Evolutionary conservation across 2,888 invertebrate genomes (phyloP), one percentile per base, ranked within the genome.

Genomic region (Drosophila rellima): DNA sequence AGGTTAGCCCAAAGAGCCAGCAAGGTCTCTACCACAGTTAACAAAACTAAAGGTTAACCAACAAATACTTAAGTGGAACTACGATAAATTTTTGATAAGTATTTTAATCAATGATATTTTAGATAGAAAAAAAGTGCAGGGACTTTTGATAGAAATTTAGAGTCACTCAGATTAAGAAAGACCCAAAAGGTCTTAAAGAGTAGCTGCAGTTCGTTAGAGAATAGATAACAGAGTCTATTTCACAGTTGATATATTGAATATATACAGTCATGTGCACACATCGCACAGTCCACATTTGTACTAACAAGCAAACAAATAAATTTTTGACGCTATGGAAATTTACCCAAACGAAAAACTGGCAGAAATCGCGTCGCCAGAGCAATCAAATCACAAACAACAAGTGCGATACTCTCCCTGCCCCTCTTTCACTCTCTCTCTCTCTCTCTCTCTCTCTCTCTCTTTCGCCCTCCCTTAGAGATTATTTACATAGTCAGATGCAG

Each of bases 251-350:
- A 33, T 33, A 56, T 45, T 29, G 8, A 56, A 29, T 50, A 42
- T 13, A 26, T 33, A 56, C 2, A 26, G 18, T 35, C 15, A 29
- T n/a, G 55, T 26, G 20, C 31, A 57, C 45, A 61, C 29, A 56
- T 39, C 54, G 59, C 55, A 60, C 59, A 59, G 31, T 56, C 23
- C 47, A 26, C 29, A 39, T 66, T 48, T 47, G 57, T 57, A 61
- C 63, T 54, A 67, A 61, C 60, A 73, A 72, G 57, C 55, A 88
- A 82, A 82, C 74, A 82, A 80, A 75, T 70, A 74, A 71, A 78
- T 64, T 73, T 77, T 74, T 68, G 79, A 85, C 62, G 79, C 73
- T 82, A 81, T 89, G 85, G 85, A 85, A 85, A 85, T 87, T 85
- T 87, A 78, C 84, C 72, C 67, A 72, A 73, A 69, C 52, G 48